Conservation (phyloP, 2,888 invertebrate species). For the Baronia brevicornis region DNA sequence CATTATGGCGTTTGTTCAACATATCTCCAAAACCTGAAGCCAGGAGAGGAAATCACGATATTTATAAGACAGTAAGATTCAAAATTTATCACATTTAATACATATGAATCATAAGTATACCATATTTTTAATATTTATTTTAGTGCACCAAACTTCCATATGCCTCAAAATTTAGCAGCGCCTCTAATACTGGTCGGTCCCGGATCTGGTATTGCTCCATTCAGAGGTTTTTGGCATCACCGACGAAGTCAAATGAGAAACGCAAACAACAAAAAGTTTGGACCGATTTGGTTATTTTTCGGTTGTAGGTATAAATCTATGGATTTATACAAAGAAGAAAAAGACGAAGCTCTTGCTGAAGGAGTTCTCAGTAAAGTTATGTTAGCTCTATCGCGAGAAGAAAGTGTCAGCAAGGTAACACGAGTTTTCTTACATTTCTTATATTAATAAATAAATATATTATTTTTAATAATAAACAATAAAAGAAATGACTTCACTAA, state of each 20-base stretch:
- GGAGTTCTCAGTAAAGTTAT: slow-evolving; percentile 83
- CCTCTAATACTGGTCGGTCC: slow-evolving; percentile 93
- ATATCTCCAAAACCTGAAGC: slow-evolving; percentile 83
- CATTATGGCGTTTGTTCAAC: slow-evolving; percentile 96
- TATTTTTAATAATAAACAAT: no score
- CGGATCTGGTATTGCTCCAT: slow-evolving; percentile 95
- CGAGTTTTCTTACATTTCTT: no score
- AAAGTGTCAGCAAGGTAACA: slow-evolving; percentile 81
- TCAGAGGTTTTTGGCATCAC: slow-evolving; percentile 95
- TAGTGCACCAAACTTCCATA: slow-evolving; percentile 89
- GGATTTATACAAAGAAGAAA: slow-evolving; percentile 89
- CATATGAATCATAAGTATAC: no score
- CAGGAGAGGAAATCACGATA: slow-evolving; percentile 80
- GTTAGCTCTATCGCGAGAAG: slow-evolving; percentile 88
- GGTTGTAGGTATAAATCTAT: slow-evolving; percentile 87
- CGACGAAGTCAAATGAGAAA: slow-evolving; percentile 52
- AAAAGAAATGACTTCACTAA: no score
- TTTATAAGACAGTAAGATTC: slow-evolving; percentile 89
- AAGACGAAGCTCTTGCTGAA: slow-evolving; percentile 79
- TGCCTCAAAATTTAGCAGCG: slow-evolving; percentile 83
- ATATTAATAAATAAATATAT: neutral
- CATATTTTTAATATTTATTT: slow-evolving; percentile 19
- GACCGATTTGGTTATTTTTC: slow-evolving; percentile 86
- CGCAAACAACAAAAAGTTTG: slow-evolving; percentile 32
- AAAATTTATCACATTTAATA: no score